A percentile compares a stretch with the other conserved stretches of the same genome.
Conservation (phyloP, 2,113 vertebrate species). For the Gracilinanus agilis region DNA sequence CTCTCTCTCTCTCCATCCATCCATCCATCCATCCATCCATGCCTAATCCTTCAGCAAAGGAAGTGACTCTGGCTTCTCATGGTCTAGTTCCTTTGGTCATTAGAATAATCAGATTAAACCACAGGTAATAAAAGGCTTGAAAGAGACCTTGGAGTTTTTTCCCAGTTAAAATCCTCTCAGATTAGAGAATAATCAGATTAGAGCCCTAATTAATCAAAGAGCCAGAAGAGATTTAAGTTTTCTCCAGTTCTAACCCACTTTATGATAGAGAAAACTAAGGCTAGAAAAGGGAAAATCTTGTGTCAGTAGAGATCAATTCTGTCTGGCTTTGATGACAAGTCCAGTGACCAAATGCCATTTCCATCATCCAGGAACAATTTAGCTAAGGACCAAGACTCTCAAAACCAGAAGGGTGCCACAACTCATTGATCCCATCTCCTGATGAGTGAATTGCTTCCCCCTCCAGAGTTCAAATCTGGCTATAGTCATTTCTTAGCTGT, state of each 20-base stretch:
- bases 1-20: too few relatives aligned
- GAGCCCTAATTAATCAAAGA: slow-evolving; percentile 8
- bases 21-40: too few relatives aligned
- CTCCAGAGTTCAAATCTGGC: too few relatives aligned
- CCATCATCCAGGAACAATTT: not conserved
- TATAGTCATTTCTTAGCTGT: too few relatives aligned
- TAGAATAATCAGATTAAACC: slow-evolving; percentile 42
- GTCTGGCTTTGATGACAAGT: not conserved
- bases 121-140: not conserved
- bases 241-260: not conserved
- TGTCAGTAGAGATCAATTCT: not conserved
- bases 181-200: slow-evolving; percentile 7
- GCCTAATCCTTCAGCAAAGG: not conserved
- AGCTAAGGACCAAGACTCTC: not conserved
- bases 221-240: not conserved
- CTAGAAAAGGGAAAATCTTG: not conserved
- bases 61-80: not conserved
- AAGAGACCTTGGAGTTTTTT: too few relatives aligned
- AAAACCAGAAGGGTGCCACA: not conserved
- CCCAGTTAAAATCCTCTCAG: too few relatives aligned
- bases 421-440: not conserved
- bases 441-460: too few relatives aligned
- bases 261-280: not conserved
- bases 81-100: slow-evolving; percentile 34
- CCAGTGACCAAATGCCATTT: not conserved